phyloP scores from a whole-genome alignment of 2,888 invertebrate species.

The Palloptera scutellata region DNA sequence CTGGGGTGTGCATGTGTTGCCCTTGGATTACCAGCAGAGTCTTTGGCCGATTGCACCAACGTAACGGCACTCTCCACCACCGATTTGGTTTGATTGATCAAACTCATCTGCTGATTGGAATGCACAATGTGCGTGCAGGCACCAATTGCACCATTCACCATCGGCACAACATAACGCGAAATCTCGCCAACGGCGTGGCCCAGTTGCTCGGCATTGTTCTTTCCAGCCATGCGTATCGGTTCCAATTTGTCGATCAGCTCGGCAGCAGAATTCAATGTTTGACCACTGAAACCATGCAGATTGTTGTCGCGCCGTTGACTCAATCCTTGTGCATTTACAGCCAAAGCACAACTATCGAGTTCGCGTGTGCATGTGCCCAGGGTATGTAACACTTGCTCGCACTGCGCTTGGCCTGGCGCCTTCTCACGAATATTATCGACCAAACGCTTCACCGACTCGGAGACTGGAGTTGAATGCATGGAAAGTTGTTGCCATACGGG shows the following conservation, averaged over 20 bases:
- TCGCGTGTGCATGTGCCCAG: slow-evolving; percentile 79
- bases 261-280: slow-evolving; percentile 79
- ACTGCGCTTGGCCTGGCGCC: slow-evolving; percentile 95
- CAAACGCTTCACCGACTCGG: slow-evolving; percentile 93
- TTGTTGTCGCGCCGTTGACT: slow-evolving; percentile 75
- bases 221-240: slow-evolving; percentile 84
- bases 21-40: slow-evolving; percentile 92
- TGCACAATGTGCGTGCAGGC: slow-evolving; percentile 89
- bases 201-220: slow-evolving; percentile 89
- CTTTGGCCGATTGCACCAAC: slow-evolving; percentile 83
- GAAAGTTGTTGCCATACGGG: slow-evolving; percentile 94
- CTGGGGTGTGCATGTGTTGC: slow-evolving; percentile 82
- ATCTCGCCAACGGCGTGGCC: slow-evolving; percentile 86
- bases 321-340: slow-evolving; percentile 85
- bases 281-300: slow-evolving; percentile 79
- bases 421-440: slow-evolving; percentile 93
- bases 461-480: slow-evolving; percentile 92
- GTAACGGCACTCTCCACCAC: slow-evolving; percentile 93
- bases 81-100: slow-evolving; percentile 92
- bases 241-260: slow-evolving; percentile 87
- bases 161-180: slow-evolving; percentile 82
- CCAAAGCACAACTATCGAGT: slow-evolving; percentile 86
- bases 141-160: slow-evolving; percentile 85
- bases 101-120: slow-evolving; percentile 83
- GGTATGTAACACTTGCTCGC: slow-evolving; percentile 82